Conservation (phyloP, 2,888 invertebrate genomes). For the Theodoxus fluviatilis region DNA sequence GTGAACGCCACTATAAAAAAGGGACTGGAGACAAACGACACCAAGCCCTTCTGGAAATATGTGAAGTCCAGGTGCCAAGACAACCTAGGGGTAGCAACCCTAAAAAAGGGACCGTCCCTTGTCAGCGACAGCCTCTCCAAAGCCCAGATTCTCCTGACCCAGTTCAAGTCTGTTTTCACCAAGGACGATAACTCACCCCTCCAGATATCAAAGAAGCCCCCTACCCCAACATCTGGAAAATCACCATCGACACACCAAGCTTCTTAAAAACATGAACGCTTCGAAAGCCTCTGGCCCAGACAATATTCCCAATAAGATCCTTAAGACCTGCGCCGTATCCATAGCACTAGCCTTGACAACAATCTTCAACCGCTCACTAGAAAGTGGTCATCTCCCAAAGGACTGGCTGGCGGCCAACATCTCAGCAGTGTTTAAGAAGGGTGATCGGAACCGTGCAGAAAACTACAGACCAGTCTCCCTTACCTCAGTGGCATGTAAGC, state of each 20-base stretch:
- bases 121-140: neutral
- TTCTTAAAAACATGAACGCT: neutral
- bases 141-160: slow-evolving; percentile 23
- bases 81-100: slow-evolving; percentile 25
- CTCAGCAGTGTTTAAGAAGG: slow-evolving; percentile 32
- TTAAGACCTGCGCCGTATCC: neutral
- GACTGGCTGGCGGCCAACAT: slow-evolving; percentile 33
- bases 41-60: slow-evolving; percentile 10
- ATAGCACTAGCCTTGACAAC: slow-evolving; percentile 17
- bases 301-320: slow-evolving; percentile 18
- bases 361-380: slow-evolving; percentile 25
- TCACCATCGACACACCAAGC: neutral
- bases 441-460: slow-evolving; percentile 28
- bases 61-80: slow-evolving; percentile 20
- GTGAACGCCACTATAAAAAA: neutral
- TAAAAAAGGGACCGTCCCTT: slow-evolving; percentile 13
- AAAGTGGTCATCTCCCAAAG: slow-evolving; percentile 16
- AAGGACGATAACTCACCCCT: neutral
- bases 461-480: slow-evolving; percentile 34
- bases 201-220: neutral
- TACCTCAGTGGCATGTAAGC: slow-evolving; percentile 30
- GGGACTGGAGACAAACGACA: neutral
- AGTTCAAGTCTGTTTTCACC: slow-evolving; percentile 20
- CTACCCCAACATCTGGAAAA: neutral
- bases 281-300: slow-evolving; percentile 6